Evolutionary conservation across 2,113 vertebrate species (phyloP), one percentile per base, ranked within the genome.

Genomic region (Oophaga pumilio): DNA sequence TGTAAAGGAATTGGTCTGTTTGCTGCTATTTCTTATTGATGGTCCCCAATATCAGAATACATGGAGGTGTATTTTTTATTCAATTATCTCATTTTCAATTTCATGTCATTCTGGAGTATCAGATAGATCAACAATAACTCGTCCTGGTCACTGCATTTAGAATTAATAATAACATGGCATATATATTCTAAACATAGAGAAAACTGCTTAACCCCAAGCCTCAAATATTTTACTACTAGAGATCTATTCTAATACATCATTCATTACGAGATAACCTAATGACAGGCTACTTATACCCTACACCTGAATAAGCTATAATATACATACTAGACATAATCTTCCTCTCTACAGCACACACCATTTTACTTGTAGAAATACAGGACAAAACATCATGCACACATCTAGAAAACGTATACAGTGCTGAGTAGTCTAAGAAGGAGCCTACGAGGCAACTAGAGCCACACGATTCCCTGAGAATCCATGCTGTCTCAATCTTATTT

Each of bases 381-480:
- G 76, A 78, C 52, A 56, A 57, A 57, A 78, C 53, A 78, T 24
- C n/a, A 53, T 78, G 76, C 76, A 57, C n/a, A 57, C 11, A n/a
- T 76, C 73, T 50, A 76, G 43, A 18, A 74, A 49, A 50, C 20
- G 6, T 76, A 50, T 10, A 50, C 73, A 76, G 10, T 76, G 13
- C 43, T 12, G 6, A 76, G 28, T 49, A 43, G 12, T 43, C 17
- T 13, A 43, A 22, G 22, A 49, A 20, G 53, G 17, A 80, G 56
- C 33, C 22, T 49, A 50, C 18, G 10, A 49, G 49, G 18, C 43
- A 50, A 50, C 26, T 33, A 11, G 12, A 62, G 59, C 28, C 78
- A 28, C 62, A 18, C 2, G 28, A 81, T 60, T 62, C 78, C 78
- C 78, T 81, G 78, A 81, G 78, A 33, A 81, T 43, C n/a, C 43